phyloP scores from a whole-genome alignment of 2,797 vertebrate species.

The Channallabes apus region DNA sequence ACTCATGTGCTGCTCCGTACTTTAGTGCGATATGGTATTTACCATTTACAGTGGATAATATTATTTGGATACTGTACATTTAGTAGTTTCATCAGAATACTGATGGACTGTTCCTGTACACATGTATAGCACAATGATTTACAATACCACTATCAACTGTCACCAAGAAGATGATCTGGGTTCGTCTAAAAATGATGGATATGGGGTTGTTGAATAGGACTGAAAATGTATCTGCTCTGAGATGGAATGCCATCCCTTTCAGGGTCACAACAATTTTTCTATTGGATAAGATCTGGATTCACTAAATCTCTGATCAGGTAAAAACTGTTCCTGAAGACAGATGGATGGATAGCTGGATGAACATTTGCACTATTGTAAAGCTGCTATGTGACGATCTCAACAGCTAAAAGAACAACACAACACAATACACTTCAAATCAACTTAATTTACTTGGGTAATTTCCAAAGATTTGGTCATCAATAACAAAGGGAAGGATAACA shows the following conservation, averaged over 20 bases:
- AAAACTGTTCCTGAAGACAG: background rate
- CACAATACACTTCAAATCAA: background rate
- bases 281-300: background rate
- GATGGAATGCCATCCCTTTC: background rate
- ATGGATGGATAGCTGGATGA: background rate
- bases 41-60: background rate
- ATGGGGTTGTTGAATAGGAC: background rate
- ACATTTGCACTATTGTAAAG: background rate
- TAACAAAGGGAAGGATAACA: background rate
- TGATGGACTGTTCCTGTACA: background rate
- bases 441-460: background rate
- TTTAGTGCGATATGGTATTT: too few relatives aligned
- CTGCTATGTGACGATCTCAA: background rate
- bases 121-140: background rate
- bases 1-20: too few relatives aligned
- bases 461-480: background rate
- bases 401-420: background rate
- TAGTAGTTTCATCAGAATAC: background rate
- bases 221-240: background rate
- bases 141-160: background rate
- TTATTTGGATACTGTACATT: background rate
- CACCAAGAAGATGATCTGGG: background rate
- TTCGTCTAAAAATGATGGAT: background rate
- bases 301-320: background rate
- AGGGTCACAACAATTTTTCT: background rate